Conservation (phyloP, 2,888 invertebrate genomes). For the Pediacus dermestoides region DNA sequence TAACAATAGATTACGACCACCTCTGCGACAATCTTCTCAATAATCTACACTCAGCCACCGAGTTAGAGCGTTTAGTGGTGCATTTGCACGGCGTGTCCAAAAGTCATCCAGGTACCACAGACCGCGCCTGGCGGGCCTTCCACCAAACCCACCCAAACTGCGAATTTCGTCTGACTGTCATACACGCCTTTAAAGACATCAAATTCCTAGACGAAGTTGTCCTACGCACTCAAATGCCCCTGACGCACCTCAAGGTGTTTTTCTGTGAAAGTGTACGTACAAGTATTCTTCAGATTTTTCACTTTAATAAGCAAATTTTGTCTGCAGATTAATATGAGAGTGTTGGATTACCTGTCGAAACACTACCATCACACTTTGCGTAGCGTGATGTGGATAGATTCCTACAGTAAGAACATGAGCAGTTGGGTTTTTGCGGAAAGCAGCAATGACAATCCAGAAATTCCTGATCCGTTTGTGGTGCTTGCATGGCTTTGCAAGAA, state of each 20-base stretch:
- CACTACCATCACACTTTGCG: slow-evolving; percentile 55
- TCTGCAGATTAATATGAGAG: slow-evolving; percentile 55
- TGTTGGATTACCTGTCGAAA: slow-evolving; percentile 54
- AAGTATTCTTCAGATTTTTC: not conserved
- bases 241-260: slow-evolving; percentile 68
- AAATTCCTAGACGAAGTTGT: slow-evolving; percentile 60
- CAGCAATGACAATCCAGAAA: slow-evolving; percentile 34
- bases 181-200: slow-evolving; percentile 68
- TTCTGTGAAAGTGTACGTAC: slow-evolving; percentile 64
- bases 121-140: slow-evolving; percentile 62
- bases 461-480: slow-evolving; percentile 61
- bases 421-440: slow-evolving; percentile 32
- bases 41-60: slow-evolving; percentile 37
- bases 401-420: slow-evolving; percentile 34
- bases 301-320: not conserved
- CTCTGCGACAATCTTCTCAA: slow-evolving; percentile 52
- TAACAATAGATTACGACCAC: slow-evolving; percentile 59
- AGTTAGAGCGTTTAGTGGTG: slow-evolving; percentile 60
- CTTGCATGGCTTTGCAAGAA: slow-evolving; percentile 63
- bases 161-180: slow-evolving; percentile 58
- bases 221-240: slow-evolving; percentile 65
- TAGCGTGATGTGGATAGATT: slow-evolving; percentile 63
- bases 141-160: slow-evolving; percentile 55
- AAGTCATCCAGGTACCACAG: slow-evolving; percentile 61
- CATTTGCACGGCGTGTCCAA: slow-evolving; percentile 67